phyloP scores from a whole-genome alignment of 1,140 invertebrate genomes.

The Camponotus floridanus region DNA sequence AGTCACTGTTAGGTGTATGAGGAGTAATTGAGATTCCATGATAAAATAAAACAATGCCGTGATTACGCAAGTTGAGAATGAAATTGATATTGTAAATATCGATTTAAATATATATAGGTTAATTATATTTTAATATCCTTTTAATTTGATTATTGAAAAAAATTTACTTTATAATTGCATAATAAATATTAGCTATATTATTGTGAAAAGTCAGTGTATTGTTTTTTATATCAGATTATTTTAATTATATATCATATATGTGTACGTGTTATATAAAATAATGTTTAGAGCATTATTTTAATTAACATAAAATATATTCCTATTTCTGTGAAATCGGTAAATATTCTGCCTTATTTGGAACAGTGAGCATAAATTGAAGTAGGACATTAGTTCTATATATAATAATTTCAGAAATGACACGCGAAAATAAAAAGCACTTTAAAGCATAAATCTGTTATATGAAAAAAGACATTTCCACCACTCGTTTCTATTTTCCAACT shows the following conservation, averaged over 20 bases:
- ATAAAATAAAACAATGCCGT: not conserved
- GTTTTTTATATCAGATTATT: too few relatives aligned
- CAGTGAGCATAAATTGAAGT: slow-evolving; percentile 20
- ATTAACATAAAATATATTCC: not conserved
- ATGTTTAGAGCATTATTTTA: not conserved
- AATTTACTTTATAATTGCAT: too few relatives aligned
- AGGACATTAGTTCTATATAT: slow-evolving; percentile 38
- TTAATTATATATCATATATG: too few relatives aligned
- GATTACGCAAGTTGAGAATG: not conserved
- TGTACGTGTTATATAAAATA: too few relatives aligned
- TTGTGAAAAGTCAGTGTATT: too few relatives aligned
- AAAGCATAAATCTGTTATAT: slow-evolving; percentile 31
- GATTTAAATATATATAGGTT: too few relatives aligned
- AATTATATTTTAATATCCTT: too few relatives aligned
- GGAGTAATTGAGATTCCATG: not conserved
- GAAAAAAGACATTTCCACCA: slow-evolving; percentile 31
- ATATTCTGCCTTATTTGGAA: slow-evolving; percentile 22
- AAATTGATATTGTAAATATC: not conserved
- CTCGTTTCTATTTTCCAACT: slow-evolving; percentile 49
- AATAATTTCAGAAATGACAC: slow-evolving; percentile 29
- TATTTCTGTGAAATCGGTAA: slow-evolving; percentile 16
- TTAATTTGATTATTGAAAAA: too few relatives aligned
- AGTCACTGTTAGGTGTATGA: not conserved
- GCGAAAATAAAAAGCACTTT: slow-evolving; percentile 20
- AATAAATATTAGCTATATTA: too few relatives aligned